Evolutionary conservation across 1,140 invertebrate genomes (phyloP), one percentile per base, ranked within the genome.

Genomic region (Penaeus indicus): DNA sequence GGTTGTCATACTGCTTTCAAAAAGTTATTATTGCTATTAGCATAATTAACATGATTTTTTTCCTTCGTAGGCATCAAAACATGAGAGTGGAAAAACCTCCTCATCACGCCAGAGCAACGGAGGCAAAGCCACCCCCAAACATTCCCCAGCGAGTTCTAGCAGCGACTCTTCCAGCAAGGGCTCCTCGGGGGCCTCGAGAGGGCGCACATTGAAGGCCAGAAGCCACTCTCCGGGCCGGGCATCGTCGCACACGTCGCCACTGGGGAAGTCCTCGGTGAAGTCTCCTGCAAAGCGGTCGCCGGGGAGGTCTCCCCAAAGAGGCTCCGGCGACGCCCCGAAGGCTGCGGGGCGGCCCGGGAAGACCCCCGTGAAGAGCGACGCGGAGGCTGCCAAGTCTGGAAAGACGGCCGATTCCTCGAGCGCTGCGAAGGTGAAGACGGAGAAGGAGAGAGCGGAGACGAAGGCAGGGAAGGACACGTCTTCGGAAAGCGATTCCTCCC

Each of bases 161-260:
- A 79, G 87, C 78, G 81, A 84, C 61, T 47, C 81, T 22, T 27
- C 79, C 82, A 67, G 77, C 80, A 72, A 88, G 84, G 81, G n/a
- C 42, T 60, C 75, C 87, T 78, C 72, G 25, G 21, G 27, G 63
- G n/a, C 63, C 18, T 77, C 64, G n/a, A 80, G 87, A 79, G 75
- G 87, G 77, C 81, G 72, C 38, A 83, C 87, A 32, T 22, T 82
- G 38, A 88, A 84, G 19, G 82, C 81, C 38, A 84, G 60, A 75
- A 88, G 87, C 62, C 81, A 67, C 64, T 88, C 87, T 47, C 87
- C 87, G 61, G 82, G 87, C 72, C 27, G 81, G 75, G 81, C 87
- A 78, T n/a, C 81, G 8, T 60, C 82, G 42, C 69, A 78, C 32
- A 62, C 47, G 22, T 86, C 84, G 42, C 84, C 69, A 47, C 47